These are phyloP conservation scores for Sceloporus undulatus DNA, from an alignment of 2,113 vertebrate species.

Conservation along the genomic window DNA sequence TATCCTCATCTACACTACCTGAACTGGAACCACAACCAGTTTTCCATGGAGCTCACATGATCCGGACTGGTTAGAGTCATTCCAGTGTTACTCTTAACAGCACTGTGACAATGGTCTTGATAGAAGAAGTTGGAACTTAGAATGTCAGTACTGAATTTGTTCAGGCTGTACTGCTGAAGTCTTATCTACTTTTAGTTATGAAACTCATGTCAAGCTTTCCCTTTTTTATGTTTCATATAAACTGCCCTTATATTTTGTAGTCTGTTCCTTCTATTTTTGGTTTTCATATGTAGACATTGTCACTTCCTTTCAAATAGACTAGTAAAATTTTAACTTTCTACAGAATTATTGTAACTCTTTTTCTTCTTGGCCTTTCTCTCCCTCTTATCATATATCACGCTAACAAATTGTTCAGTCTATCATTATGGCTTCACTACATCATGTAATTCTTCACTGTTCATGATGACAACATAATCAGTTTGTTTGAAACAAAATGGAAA, in stretches of 20 bases:
- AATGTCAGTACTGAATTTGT: neutral
- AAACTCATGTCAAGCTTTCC: accelerated
- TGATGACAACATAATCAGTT: neutral
- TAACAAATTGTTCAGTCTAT: neutral
- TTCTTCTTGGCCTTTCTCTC: neutral
- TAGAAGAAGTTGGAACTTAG: too few species aligned
- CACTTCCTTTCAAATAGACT: neutral
- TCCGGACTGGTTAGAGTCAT: too few species aligned
- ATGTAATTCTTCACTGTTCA: neutral
- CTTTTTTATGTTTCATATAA: neutral
- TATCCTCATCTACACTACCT: too few species aligned
- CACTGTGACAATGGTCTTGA: too few species aligned
- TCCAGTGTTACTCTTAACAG: too few species aligned
- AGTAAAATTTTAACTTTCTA: neutral
- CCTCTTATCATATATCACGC: neutral
- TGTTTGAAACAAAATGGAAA: neutral
- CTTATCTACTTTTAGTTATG: neutral
- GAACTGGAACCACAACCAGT: too few species aligned
- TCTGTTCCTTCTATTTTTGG: neutral
- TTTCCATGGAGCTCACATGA: too few species aligned
- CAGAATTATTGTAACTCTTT: slow-evolving; percentile 2
- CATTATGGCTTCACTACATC: neutral
- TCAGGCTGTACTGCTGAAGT: neutral
- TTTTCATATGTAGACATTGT: neutral
- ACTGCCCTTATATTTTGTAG: neutral